These are phyloP conservation scores for Rhinoderma darwinii DNA, from an alignment of 2,113 vertebrate species.

Conservation along the genomic window DNA sequence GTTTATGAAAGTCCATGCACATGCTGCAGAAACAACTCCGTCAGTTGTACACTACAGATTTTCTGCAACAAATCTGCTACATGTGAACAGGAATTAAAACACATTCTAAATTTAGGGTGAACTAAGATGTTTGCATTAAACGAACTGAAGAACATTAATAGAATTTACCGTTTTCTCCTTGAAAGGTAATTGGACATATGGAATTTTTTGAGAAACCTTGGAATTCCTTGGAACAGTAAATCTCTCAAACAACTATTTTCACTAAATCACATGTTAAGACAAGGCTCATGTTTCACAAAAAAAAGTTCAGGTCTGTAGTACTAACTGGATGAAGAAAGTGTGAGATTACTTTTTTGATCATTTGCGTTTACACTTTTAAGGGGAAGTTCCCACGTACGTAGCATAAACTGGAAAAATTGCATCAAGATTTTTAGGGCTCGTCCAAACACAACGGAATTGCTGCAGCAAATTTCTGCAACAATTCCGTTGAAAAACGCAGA, in stretches of 20 bases:
- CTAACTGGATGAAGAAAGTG: background rate
- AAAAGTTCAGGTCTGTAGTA: conserved; percentile 31
- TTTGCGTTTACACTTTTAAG: background rate
- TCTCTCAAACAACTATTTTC: conserved; percentile 44
- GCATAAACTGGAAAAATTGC: no score
- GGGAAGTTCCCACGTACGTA: no score
- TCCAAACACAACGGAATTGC: no score
- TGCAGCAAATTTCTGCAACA: no score
- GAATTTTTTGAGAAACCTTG: conserved; percentile 16
- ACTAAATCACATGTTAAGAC: conserved; percentile 37
- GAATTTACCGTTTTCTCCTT: background rate
- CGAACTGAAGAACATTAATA: background rate
- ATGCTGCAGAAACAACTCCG: no score
- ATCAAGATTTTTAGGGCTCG: no score
- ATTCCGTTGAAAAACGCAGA: no score
- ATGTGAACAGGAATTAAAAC: background rate
- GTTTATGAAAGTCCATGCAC: no score
- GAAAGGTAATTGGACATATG: conserved; percentile 42
- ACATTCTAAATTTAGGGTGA: background rate
- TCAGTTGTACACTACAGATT: background rate
- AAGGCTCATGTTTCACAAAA: background rate
- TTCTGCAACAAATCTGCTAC: background rate
- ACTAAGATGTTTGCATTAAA: background rate
- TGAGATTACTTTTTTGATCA: background rate
- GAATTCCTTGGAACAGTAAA: conserved; percentile 42